Evolutionary conservation across 2,797 vertebrate species (phyloP).

Genomic region (Masticophis lateralis): DNA sequence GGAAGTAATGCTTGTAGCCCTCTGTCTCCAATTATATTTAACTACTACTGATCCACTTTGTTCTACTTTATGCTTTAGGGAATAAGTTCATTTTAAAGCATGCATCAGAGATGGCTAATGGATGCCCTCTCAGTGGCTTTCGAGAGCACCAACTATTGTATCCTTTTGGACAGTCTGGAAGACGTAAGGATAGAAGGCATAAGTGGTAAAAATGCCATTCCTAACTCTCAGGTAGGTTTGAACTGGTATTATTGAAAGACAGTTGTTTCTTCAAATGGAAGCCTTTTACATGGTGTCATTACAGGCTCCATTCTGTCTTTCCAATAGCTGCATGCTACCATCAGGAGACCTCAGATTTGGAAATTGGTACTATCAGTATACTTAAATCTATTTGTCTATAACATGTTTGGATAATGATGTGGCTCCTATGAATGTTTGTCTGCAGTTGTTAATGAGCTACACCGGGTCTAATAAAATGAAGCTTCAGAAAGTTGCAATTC

Average conservation of each 20-base stretch:
- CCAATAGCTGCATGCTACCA: neutral
- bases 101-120: neutral
- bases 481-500: neutral
- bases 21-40: neutral
- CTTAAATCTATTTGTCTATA: neutral
- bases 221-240: neutral
- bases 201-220: neutral
- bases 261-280: neutral
- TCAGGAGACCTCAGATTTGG: neutral
- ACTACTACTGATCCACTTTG: neutral
- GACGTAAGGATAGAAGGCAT: neutral
- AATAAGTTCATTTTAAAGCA: neutral
- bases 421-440: neutral
- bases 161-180: neutral
- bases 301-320: neutral
- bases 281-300: neutral
- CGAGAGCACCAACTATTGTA: neutral
- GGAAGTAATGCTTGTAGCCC: neutral
- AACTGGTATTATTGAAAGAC: neutral
- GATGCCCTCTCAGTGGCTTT: neutral
- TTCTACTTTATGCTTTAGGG: neutral
- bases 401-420: neutral
- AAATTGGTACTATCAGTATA: neutral
- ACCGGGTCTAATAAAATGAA: neutral
- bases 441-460: neutral